Evolutionary conservation across 2,888 invertebrate genomes (phyloP).

Genomic region (Caenorhabditis sp.): DNA sequence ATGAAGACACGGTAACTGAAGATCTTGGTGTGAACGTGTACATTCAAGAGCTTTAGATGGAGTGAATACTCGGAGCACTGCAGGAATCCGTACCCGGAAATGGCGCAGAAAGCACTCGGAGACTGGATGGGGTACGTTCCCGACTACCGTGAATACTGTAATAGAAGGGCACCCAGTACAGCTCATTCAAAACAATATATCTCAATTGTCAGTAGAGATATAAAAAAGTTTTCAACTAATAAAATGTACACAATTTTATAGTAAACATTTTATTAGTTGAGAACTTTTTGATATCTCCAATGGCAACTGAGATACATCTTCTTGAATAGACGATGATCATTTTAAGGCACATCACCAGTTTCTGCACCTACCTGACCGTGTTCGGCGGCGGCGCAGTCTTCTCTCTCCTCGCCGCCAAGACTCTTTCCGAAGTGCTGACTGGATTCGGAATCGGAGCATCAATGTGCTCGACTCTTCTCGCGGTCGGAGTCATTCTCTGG

Average conservation of each 20-base stretch:
- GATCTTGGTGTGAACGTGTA: neutral
- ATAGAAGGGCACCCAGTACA: neutral
- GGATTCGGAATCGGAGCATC: slow-evolving; percentile 32
- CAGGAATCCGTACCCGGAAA: slow-evolving; percentile 60
- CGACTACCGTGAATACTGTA: neutral
- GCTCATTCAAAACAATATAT: too few species aligned
- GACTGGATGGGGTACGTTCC: slow-evolving; percentile 29
- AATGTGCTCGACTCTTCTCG: slow-evolving; percentile 51
- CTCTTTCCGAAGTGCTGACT: slow-evolving; percentile 50
- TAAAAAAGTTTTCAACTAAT: too few species aligned
- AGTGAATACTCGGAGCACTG: slow-evolving; percentile 53
- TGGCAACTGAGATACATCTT: too few species aligned
- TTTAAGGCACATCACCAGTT: slow-evolving; percentile 47
- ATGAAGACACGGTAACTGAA: slow-evolving; percentile 47
- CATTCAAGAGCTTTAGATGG: slow-evolving; percentile 14
- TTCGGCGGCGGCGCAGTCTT: slow-evolving; percentile 60
- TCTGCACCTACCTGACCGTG: slow-evolving; percentile 44
- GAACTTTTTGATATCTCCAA: too few species aligned
- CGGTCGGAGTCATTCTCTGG: slow-evolving; percentile 57
- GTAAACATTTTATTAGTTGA: too few species aligned
- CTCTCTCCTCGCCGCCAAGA: slow-evolving; percentile 56
- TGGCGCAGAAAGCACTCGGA: slow-evolving; percentile 56
- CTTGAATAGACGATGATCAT: neutral
- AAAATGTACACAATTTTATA: too few species aligned
- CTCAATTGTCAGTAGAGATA: too few species aligned